Percentiles rank a stretch among this genome's conserved stretches.
phyloP scores from a whole-genome alignment of 2,113 vertebrate species.

The Cranoglanis bouderius region DNA sequence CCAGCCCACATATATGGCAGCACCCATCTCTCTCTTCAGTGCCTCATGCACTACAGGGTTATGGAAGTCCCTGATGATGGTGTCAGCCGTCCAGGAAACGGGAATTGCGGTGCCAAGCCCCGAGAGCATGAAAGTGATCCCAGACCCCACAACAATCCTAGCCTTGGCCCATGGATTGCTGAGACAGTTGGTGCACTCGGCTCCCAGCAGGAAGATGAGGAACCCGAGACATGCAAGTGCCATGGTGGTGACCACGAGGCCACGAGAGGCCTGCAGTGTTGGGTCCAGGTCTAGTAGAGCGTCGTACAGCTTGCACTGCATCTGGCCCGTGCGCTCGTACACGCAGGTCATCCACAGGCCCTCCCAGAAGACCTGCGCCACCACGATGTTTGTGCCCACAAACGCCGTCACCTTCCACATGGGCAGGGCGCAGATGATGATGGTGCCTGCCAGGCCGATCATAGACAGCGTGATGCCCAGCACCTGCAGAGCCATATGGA shows the following conservation, averaged over 20 bases:
- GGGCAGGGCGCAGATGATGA: slow-evolving; percentile 83
- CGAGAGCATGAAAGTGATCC: slow-evolving; percentile 72
- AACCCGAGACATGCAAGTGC: slow-evolving; percentile 73
- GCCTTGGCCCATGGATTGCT: slow-evolving; percentile 68
- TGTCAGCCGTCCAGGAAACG: slow-evolving; percentile 85
- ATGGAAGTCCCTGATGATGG: slow-evolving; percentile 87
- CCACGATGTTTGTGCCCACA: slow-evolving; percentile 82
- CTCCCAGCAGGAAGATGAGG: slow-evolving; percentile 74
- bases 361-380: slow-evolving; percentile 87
- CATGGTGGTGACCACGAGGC: slow-evolving; percentile 79
- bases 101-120: slow-evolving; percentile 76
- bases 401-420: slow-evolving; percentile 88
- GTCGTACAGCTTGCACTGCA: slow-evolving; percentile 86
- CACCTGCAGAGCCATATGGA: slow-evolving; percentile 74
- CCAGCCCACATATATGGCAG: slow-evolving; percentile 88
- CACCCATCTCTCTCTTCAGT: slow-evolving; percentile 87
- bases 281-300: slow-evolving; percentile 82
- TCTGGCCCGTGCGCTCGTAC: slow-evolving; percentile 81
- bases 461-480: slow-evolving; percentile 77
- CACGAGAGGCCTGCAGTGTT: slow-evolving; percentile 76
- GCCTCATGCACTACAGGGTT: slow-evolving; percentile 85
- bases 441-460: slow-evolving; percentile 76
- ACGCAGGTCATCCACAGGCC: slow-evolving; percentile 88
- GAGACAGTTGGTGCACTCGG: slow-evolving; percentile 78
- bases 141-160: slow-evolving; percentile 70